Conservation (phyloP, 1,140 invertebrate species). For the Sarcophaga bullata region DNA sequence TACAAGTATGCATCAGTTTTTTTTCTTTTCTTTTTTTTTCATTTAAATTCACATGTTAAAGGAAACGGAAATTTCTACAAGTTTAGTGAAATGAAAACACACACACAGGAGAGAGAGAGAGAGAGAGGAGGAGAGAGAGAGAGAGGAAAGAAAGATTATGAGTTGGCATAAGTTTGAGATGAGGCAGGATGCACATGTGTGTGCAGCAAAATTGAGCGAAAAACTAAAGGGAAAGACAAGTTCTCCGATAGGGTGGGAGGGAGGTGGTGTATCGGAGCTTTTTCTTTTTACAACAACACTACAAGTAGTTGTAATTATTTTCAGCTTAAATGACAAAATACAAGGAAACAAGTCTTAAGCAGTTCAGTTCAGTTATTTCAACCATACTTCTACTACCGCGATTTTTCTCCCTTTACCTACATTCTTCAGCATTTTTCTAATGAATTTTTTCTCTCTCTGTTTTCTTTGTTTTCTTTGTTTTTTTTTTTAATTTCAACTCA, state of each 20-base stretch:
- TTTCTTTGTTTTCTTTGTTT: background rate
- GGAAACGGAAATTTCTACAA: conserved; percentile 41
- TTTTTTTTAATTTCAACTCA: background rate
- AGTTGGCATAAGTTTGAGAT: too few species aligned
- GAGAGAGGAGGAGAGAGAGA: background rate
- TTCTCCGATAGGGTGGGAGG: too few species aligned
- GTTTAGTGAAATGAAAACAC: background rate
- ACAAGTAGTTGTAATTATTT: conserved; percentile 61
- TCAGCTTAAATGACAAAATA: conserved; percentile 66
- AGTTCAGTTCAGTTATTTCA: conserved; percentile 47
- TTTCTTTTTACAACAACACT: conserved; percentile 39
- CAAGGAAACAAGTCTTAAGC: conserved; percentile 65
- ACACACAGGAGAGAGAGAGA: background rate
- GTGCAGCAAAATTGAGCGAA: background rate
- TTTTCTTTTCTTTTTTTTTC: background rate
- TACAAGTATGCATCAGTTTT: background rate
- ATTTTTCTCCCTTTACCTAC: too few species aligned
- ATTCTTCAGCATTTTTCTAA: too few species aligned
- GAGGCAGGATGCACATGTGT: too few species aligned
- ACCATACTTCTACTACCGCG: too few species aligned
- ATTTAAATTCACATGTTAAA: conserved; percentile 26
- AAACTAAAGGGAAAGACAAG: background rate
- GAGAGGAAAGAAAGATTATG: too few species aligned
- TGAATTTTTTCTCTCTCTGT: too few species aligned
- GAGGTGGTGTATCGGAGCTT: too few species aligned